phyloP scores from a whole-genome alignment of 2,888 invertebrate genomes.

The Desoria tigrina region DNA sequence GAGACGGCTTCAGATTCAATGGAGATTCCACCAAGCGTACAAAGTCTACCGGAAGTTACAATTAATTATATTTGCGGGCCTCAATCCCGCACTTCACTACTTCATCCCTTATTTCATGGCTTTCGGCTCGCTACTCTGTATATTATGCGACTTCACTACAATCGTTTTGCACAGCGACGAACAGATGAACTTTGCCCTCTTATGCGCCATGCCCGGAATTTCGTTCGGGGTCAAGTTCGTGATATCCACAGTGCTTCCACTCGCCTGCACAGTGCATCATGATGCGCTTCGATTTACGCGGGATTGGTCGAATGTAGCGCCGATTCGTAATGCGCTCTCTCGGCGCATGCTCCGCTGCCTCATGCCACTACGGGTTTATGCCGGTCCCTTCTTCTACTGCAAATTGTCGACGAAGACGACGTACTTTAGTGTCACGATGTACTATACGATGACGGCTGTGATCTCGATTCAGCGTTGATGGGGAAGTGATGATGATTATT shows the following conservation, averaged over 20 bases:
- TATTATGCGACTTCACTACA: slow-evolving; percentile 14
- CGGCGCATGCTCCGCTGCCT: slow-evolving; percentile 6
- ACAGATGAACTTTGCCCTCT: not conserved
- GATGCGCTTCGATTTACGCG: not conserved
- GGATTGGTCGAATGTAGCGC: slow-evolving; percentile 4
- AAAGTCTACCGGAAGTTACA: slow-evolving; percentile 10
- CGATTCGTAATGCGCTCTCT: not conserved
- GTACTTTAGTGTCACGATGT: slow-evolving; percentile 18
- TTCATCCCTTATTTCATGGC: slow-evolving; percentile 18
- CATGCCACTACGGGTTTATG: slow-evolving; percentile 8
- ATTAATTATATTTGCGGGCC: slow-evolving; percentile 12
- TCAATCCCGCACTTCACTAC: slow-evolving; percentile 3
- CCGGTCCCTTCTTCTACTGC: slow-evolving; percentile 11
- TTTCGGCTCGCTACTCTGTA: slow-evolving; percentile 9
- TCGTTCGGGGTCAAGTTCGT: slow-evolving; percentile 16
- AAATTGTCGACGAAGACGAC: slow-evolving; percentile 16
- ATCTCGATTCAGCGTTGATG: slow-evolving; percentile 8
- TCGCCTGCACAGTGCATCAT: slow-evolving; percentile 3
- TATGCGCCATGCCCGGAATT: slow-evolving; percentile 4
- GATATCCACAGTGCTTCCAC: slow-evolving; percentile 9
- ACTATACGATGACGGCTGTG: slow-evolving; percentile 19
- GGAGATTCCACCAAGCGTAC: slow-evolving; percentile 13
- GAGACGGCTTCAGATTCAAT: slow-evolving; percentile 11
- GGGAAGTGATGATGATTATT: no score
- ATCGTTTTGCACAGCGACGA: slow-evolving; percentile 2